Base-by-base conservation (phyloP, 2,113 vertebrate species). In the Rhinichthys klamathensis region DNA sequence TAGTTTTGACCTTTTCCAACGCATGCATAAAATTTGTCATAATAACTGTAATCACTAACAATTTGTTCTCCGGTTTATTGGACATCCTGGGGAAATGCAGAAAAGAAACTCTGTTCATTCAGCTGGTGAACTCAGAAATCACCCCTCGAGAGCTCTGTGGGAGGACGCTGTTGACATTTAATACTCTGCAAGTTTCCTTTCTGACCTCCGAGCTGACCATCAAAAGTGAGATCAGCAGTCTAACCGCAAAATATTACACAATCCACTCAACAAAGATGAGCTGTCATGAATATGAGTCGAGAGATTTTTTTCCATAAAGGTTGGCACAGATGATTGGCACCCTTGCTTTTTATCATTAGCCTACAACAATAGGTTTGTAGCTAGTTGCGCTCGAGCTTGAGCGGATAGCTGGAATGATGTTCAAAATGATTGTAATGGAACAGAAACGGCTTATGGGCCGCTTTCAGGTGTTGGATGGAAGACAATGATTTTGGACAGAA, bases 371-470 rank as follows among this genome's bases (percentile, higher is more conserved):
- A 10, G 69, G 27, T 81, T 67, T 72, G 51, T 73, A 60, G 67
- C 51, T 85, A 58, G 67, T 25, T 85, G 65, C 27, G 1, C 61
- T 82, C 32, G 25, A 82, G 51, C 54, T 72, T 78, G 30, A 63
- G 63, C 18, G 11, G 30, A 78, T n/a, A 67, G 56, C 46, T 79
- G 51, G 41, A 41, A 87, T 84, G 85, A 88, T 86, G 85, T 88
- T 83, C 54, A 77, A 89, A 91, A 73, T 89, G 89, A 93, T 87
- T 92, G 88, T 88, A 90, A 91, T 77, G 77, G 90, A 88, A 88
- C 58, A 82, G 89, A 79, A 35, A n/a, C 61, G 18, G 27, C 41
- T 58, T 89, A 90, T 90, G 86, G 90, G 88, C 88, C 89, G 85
- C 77, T 87, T 76, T 87, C 77, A 46, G 72, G 84, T 91, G 88